Conservation (phyloP, 2,113 vertebrate species). For the Calidris pugnax region DNA sequence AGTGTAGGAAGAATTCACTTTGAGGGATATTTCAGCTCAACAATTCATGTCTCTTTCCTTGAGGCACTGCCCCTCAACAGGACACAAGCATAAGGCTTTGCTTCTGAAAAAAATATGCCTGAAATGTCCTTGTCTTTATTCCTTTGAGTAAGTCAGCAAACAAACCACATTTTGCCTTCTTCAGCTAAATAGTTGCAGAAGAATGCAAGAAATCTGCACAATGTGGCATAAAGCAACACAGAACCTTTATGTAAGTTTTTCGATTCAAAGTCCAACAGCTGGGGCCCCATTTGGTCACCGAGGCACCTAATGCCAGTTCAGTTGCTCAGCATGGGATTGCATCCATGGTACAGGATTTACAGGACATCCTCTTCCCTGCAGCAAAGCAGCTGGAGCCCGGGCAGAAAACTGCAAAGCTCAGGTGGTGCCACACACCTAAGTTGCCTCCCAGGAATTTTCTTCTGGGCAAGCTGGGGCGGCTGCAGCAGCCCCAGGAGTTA, state of each 20-base stretch:
- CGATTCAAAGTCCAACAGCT: neutral
- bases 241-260: neutral
- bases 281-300: neutral
- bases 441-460: neutral
- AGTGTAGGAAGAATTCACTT: neutral
- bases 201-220: neutral
- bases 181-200: neutral
- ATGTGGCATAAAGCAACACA: neutral
- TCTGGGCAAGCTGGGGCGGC: neutral
- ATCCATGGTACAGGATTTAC: neutral
- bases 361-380: neutral
- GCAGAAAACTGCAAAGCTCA: neutral
- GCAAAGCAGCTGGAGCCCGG: neutral
- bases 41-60: neutral
- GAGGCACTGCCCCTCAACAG: neutral
- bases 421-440: neutral
- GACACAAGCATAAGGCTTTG: neutral
- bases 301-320: neutral
- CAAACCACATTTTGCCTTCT: neutral
- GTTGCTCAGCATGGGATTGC: neutral
- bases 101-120: neutral
- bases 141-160: neutral
- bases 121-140: neutral
- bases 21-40: neutral
- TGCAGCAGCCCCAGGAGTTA: neutral